Base-by-base conservation (phyloP, 1,140 invertebrate genomes). In the Lepidurus arcticus region DNA sequence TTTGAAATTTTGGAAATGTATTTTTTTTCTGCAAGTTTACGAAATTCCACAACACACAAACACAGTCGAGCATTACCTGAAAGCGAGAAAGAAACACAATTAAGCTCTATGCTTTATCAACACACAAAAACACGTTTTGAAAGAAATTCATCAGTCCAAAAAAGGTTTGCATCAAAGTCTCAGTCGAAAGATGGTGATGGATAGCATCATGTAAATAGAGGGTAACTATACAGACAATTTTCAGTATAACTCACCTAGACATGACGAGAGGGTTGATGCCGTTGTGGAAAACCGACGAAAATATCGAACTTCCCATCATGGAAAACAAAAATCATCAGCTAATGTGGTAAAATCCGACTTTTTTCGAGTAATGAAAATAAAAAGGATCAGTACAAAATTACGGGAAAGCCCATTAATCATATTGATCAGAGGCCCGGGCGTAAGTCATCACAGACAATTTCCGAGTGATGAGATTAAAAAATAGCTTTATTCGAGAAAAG, bases 111-210 rank as follows among this genome's bases (percentile, higher is more conserved):
- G 34, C 34, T 34, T 34, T 34, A 34, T 34, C 34, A 34, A 34
- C 34, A 34, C 4, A 34, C 34, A 3, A 34, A 34, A 34, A 4
- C 34, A 26, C 2, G 34, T 34, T 34, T 34, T 34, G 21, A 4
- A 65, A 47, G 21, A 13, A 65, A 21, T 16, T 9, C 21, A 7
- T 65, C 53, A 65, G 53, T 65, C 53, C 13, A 65, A 65, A 13
- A 65, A 21, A 65, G 21, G 21, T 34, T 34, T 9, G 2, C 53
- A 65, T 65, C 53, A 65, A 65, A 65, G 9, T 65, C 13, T 65
- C 53, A 65, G 53, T 65, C 53, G 53, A 65, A 65, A 65, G 53
- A 65, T 65, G 53, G 53, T 65, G 53, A 13, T 65, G 53, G 8
- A 65, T 65, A 7, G 8, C 53, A 65, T 65, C 53, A 65, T 16